Evolutionary conservation across 2,888 invertebrate species (phyloP), one percentile per base, ranked within the genome.

Genomic region (Heliconius sara): DNA sequence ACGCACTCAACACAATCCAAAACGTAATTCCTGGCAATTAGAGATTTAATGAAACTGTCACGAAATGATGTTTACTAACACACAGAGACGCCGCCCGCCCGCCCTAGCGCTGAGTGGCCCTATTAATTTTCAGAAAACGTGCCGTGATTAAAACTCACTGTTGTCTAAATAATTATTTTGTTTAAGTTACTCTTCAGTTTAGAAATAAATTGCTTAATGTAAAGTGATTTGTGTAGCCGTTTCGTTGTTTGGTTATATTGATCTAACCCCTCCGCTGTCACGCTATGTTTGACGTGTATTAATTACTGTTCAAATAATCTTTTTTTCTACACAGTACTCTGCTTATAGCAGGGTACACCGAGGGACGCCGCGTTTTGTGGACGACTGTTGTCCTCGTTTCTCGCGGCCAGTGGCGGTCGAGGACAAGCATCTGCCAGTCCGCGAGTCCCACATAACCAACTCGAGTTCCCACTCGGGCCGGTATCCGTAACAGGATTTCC

Each of bases 111-210:
- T 79, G 82, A 84, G 82, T 81, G 82, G 77, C 82, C 82, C 84
- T 85, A 85, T 85, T 85, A 84, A 84, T 85, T 84, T 84, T 79
- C 79, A 60, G 84, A 85, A 86, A 87, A 85, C 84, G 82, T 83
- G 83, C 82, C 83, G 79, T 85, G 83, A 88, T 89, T 87, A 86
- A 87, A 87, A 84, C 84, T 81, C 82, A 84, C 84, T 81, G 83
- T 78, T 83, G 83, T 79, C 84, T 83, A 79, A 80, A 85, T 87
- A 86, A 87, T 88, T 87, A 84, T 86, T 83, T 84, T 84, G 85
- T 86, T 88, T 86, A 87, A 86, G 82, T 86, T 84, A 77, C 77
- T 76, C 76, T 80, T 80, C 76, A 76, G 73, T 73, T 34, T 77
- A 39, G 85, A 84, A 85, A 87, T 84, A 83, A 85, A 87, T 87